A percentile compares a stretch with the other conserved stretches of the same genome.
Conservation (phyloP, 2,113 vertebrate species). For the Parus major region DNA sequence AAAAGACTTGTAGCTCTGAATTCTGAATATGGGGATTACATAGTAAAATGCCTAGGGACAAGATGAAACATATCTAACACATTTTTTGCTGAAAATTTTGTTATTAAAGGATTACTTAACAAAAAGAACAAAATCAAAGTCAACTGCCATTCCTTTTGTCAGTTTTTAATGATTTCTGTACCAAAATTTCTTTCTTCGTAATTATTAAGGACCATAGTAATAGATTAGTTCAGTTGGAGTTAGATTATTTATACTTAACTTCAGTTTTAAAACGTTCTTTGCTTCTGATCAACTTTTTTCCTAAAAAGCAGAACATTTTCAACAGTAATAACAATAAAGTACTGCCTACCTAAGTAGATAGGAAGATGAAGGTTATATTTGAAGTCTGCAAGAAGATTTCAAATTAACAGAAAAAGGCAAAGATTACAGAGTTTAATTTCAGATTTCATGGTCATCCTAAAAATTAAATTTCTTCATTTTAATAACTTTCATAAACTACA, state of each 20-base stretch:
- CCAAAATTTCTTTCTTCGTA: neutral
- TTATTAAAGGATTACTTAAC: neutral
- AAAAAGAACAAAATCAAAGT: neutral
- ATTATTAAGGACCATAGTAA: neutral
- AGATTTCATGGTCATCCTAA: neutral
- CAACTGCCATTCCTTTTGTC: neutral
- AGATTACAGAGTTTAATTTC: neutral
- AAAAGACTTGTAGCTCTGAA: neutral
- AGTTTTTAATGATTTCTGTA: neutral
- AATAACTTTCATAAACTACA: neutral
- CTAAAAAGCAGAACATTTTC: neutral
- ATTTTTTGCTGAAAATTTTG: neutral
- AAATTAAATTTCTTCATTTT: neutral
- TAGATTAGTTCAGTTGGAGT: neutral
- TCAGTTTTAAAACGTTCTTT: neutral
- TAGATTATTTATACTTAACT: neutral
- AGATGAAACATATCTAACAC: neutral
- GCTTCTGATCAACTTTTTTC: neutral
- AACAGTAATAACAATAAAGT: neutral
- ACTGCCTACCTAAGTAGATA: neutral
- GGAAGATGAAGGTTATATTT: neutral
- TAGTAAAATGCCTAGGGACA: neutral
- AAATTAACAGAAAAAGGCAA: neutral
- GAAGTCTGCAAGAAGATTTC: rapidly evolving
- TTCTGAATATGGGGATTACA: neutral